These are phyloP conservation scores for Wasmannia auropunctata DNA, from an alignment of 1,140 invertebrate genomes.

Conservation along the genomic window DNA sequence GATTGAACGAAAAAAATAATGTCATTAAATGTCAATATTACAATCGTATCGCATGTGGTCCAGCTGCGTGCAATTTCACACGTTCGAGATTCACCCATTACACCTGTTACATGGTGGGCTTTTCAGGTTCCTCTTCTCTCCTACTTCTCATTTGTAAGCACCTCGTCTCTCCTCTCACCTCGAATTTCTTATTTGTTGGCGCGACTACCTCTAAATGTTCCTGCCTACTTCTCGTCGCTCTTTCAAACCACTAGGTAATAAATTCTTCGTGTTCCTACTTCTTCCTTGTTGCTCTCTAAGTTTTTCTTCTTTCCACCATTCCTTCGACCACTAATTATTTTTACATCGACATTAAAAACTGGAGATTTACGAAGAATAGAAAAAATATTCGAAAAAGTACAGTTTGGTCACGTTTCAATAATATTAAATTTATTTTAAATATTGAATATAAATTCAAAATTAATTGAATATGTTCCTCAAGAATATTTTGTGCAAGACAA, in stretches of 20 bases:
- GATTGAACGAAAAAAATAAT: slow-evolving; percentile 34
- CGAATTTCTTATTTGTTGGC: slow-evolving; percentile 68
- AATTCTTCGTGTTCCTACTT: slow-evolving; percentile 69
- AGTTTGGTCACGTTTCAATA: not conserved
- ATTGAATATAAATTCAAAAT: slow-evolving; percentile 1
- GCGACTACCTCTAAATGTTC: slow-evolving; percentile 64
- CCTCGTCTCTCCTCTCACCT: slow-evolving; percentile 35
- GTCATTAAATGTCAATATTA: slow-evolving; percentile 56
- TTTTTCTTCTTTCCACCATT: slow-evolving; percentile 25
- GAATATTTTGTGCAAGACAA: not conserved
- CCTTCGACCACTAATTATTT: slow-evolving; percentile 43
- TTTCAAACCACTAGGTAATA: slow-evolving; percentile 62
- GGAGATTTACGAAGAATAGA: not conserved
- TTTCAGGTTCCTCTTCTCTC: slow-evolving; percentile 27
- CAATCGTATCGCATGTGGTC: slow-evolving; percentile 37
- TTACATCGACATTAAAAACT: slow-evolving; percentile 44
- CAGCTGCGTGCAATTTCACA: slow-evolving; percentile 39
- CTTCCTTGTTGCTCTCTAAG: slow-evolving; percentile 39
- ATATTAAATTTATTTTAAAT: not conserved
- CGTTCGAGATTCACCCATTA: slow-evolving; percentile 37
- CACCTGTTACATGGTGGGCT: slow-evolving; percentile 63
- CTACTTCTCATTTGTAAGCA: slow-evolving; percentile 68
- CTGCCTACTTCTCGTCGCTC: slow-evolving; percentile 56
- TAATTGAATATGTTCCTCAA: not conserved
- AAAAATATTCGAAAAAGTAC: not conserved